Base-by-base conservation (phyloP, 2,113 vertebrate species). In the Pimephales promelas region DNA sequence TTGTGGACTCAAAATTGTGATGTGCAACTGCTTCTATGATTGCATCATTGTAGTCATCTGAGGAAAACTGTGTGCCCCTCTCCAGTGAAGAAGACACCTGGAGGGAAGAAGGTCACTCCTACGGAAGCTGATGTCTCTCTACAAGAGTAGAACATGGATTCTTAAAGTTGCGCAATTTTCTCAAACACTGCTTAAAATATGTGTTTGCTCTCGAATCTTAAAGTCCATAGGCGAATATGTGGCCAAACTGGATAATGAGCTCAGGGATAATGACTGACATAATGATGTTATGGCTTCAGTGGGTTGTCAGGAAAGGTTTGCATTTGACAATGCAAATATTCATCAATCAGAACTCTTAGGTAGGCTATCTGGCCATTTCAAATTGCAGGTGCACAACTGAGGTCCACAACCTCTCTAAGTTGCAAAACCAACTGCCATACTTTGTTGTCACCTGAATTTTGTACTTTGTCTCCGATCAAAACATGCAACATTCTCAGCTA, bases 131-230 rank as follows among this genome's bases (percentile, higher is more conserved):
- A 26, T 61, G 57, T 61, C 57, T 26, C 57, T 26, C n/a, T 13
- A n/a, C n/a, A 61, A 61, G 57, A 26, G 57, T 61, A 61, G n/a
- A 61, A 11, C 57, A 61, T 26, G 57, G n/a, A 26, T 26, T 61
- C 57, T 61, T 26, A 61, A 61, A 26, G 24, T 61, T 26, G 1
- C 2, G 5, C 1, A 45, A 7, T 20, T 71, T 71, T n/a, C 68
- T 87, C n/a, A 61, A 70, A 87, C 86, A 87, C 76, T 83, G 74
- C 20, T 89, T 89, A 36, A 90, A 89, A 62, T 88, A 85, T 79
- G 45, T 88, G 80, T n/a, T 89, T 89, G 31, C 86, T 88, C 47
- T 88, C 86, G 40, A 84, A 89, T 40, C 83, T 11, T 9, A 40
- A 24, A 28, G 88, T 88, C 85, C 86, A 88, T 74, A 88, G 78